Base-by-base conservation (phyloP, 2,797 vertebrate genomes). In the Scolopax bukidnonensis region DNA sequence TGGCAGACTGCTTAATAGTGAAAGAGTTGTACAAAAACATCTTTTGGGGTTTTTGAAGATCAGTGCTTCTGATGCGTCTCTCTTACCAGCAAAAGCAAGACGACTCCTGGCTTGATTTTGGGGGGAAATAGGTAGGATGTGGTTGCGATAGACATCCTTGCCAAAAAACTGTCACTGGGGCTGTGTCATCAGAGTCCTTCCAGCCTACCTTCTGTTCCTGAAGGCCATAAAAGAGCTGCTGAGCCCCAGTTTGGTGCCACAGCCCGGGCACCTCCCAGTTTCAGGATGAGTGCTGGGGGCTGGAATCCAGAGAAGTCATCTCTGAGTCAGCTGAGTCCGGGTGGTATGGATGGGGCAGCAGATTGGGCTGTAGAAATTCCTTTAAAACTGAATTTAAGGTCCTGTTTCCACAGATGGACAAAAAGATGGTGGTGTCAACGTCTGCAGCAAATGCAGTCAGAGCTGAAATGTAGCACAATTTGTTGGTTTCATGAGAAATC, bases 241-340 rank as follows among this genome's bases (percentile, higher is more conserved):
- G 50, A 89, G 23, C 25, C 56, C 45, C 69, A 47, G 53, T 9
- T 59, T 84, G 65, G 33, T 86, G 78, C 45, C n/a, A 28, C 2
- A 0, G 50, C 7, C 10, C 0, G 0, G 81, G 25, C 51, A 67
- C 27, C 28, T 70, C 75, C 48, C 24, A 23, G 53, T 43, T 92
- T 63, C 59, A 59, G 54, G 50, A 28, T 68, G 75, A 82, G 38
- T 36, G 16, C 71, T 91, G 4, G 2, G 11, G 77, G 50, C 63
- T 90, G 73, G 69, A 86, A 87, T 77, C 68, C 71, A 89, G 61
- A 92, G 4, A 3, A 84, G 43, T 69, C 6, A 1, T 69, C 69
- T 90, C 71, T 78, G 73, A 84, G 79, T 89, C 89, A 94, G 87
- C 87, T 91, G 79, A 88, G 59, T 40, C 69, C 73, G 36, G 19